A percentile compares a stretch with the other conserved stretches of the same genome.
phyloP scores from a whole-genome alignment of 2,113 vertebrate genomes.

The Solea senegalensis region DNA sequence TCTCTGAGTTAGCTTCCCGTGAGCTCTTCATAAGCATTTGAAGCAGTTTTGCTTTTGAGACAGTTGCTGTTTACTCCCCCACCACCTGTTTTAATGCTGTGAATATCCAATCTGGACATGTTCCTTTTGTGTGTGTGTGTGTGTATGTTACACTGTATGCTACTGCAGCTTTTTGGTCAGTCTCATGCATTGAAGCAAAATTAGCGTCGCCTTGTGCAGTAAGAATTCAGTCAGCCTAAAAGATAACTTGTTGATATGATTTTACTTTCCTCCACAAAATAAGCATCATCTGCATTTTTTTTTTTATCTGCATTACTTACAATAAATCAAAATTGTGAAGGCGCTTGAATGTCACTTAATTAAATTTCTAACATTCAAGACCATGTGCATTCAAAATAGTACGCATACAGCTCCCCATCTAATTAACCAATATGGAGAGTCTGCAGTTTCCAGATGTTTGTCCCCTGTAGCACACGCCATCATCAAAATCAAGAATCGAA shows the following conservation, averaged over 20 bases:
- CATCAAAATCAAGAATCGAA: constrained; percentile 53
- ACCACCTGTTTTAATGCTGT: constrained; percentile 80
- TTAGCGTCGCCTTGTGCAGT: constrained; percentile 31
- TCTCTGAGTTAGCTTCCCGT: neutral
- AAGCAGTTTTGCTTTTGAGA: constrained; percentile 43
- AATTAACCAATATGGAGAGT: constrained; percentile 20
- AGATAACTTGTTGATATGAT: constrained; percentile 11
- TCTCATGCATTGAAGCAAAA: constrained; percentile 45
- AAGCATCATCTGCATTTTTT: constrained; percentile 29
- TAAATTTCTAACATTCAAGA: constrained; percentile 20
- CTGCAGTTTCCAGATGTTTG: constrained; percentile 25
- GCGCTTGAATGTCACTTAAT: constrained; percentile 31
- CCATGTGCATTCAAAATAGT: constrained; percentile 36
- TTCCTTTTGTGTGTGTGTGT: constrained; percentile 58
- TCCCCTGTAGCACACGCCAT: constrained; percentile 68
- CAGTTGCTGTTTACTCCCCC: constrained; percentile 51
- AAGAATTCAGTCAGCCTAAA: constrained; percentile 1
- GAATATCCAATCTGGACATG: constrained; percentile 73
- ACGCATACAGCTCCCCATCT: constrained; percentile 36
- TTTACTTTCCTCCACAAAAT: neutral
- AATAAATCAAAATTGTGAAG: constrained; percentile 17
- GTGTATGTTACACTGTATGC: constrained; percentile 61
- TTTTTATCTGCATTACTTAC: neutral
- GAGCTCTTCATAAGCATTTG: constrained; percentile 33
- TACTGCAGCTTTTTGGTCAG: constrained; percentile 53